These are phyloP conservation scores for Rhopalosiphum padi DNA, from an alignment of 1,140 invertebrate species.

Conservation along the genomic window DNA sequence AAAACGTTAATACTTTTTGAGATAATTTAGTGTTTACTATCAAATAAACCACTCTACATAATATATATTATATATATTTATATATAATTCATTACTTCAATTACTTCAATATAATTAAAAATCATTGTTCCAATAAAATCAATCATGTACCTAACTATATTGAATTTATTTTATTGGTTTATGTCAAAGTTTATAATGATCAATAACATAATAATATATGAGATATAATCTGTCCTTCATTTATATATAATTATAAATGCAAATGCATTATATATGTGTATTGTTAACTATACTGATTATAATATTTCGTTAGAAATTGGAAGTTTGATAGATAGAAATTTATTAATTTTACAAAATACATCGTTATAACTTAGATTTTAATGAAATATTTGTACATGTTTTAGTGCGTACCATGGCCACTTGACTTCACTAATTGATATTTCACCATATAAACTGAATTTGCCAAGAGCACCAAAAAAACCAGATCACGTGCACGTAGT, in stretches of 20 bases:
- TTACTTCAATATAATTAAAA: background rate
- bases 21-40: background rate
- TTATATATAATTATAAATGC: too few relatives aligned
- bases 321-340: background rate
- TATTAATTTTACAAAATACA: background rate
- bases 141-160: background rate
- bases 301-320: background rate
- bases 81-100: background rate
- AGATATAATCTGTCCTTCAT: background rate
- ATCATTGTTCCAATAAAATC: background rate
- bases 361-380: background rate
- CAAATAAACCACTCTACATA: background rate
- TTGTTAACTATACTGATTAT: background rate
- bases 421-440: constrained; percentile 93
- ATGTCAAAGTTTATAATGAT: background rate
- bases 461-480: constrained; percentile 77
- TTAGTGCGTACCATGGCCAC: constrained; percentile 98
- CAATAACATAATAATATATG: background rate
- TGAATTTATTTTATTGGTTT: background rate
- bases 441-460: constrained; percentile 96
- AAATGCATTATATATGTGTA: background rate
- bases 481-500: constrained; percentile 90
- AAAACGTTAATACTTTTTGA: too few relatives aligned
- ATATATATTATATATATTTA: too few relatives aligned
- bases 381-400: constrained; percentile 65